phyloP scores from a whole-genome alignment of 2,797 vertebrate species.

The Catostomus latipinnis region DNA sequence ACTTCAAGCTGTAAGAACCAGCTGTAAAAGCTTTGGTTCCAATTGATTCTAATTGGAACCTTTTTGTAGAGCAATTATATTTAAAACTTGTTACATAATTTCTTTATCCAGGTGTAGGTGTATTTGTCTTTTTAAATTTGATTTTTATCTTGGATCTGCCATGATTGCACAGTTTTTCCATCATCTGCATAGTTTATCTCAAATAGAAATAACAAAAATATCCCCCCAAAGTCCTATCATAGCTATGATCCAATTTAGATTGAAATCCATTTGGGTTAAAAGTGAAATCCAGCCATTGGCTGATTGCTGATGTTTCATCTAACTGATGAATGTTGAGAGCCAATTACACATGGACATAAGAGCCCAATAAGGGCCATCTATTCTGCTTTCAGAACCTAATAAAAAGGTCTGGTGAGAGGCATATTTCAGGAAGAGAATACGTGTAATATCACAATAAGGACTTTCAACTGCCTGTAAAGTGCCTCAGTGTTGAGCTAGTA shows the following conservation, averaged over 20 bases:
- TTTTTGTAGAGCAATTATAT: no score
- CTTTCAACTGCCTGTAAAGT: constrained; percentile 21
- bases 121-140: no score
- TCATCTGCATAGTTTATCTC: neutral
- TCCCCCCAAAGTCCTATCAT: neutral
- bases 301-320: constrained; percentile 34
- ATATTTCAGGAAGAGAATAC: constrained; percentile 11
- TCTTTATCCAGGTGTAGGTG: no score
- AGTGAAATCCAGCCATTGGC: constrained; percentile 12
- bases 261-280: constrained; percentile 9
- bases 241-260: constrained; percentile 17
- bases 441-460: constrained; percentile 26
- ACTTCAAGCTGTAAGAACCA: no score
- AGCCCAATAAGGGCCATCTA: constrained; percentile 33
- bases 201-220: neutral
- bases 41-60: no score
- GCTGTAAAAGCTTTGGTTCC: no score
- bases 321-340: constrained; percentile 41
- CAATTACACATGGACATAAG: constrained; percentile 29
- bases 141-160: neutral
- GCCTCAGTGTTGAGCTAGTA: constrained; percentile 34
- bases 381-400: constrained; percentile 16
- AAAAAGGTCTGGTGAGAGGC: constrained; percentile 31
- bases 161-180: neutral
- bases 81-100: no score